Evolutionary conservation across 2,888 invertebrate species (phyloP), one percentile per base, ranked within the genome.

Genomic region (Oscheius sp.): DNA sequence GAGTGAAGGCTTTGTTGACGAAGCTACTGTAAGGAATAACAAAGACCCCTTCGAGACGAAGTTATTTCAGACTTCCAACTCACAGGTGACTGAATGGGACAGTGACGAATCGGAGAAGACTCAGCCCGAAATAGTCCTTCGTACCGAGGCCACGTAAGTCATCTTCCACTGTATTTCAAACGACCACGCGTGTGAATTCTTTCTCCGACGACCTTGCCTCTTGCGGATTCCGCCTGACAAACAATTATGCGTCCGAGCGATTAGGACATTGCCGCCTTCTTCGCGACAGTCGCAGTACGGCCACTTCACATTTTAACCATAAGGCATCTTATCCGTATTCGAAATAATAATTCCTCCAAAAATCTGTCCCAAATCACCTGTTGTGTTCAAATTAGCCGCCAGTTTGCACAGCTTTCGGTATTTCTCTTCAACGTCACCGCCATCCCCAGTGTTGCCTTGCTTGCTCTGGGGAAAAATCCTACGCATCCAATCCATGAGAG

Each of bases 1-100:
- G 25, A 80, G 79, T 53, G 83, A 81, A 53, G 76, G 79, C 6
- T 74, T 79, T 23, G 75, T 76, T 23, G 82, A 80, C 53, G 61
- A 63, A 29, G 52, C 63, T 18, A 55, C 71, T 9, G 71, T 71
- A 49, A 52, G 59, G 18, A 18, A 13, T 12, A 18, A 13, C 27
- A 13, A 2, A 7, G 49, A 18, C n/a, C 18, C 21, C 21, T 7
- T 18, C 16, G 43, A 55, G 1, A n/a, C n/a, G 5, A 63, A 16
- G 12, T 66, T 52, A 6, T 13, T 1, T 13, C 16, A 66, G 66
- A 66, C 66, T 18, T 66, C 66, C 9, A 66, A 49, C 7, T 66
- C 66, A 2, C 52, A 52, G 35, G 49, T 66, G 7, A 66, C 66
- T 5, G 66, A 66, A 27, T 66, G 66, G 66, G 66, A 66, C 52